A percentile compares a stretch with the other conserved stretches of the same genome.
These are phyloP conservation scores for Plagiodera versicolora DNA, from an alignment of 2,888 invertebrate species.

Conservation along the genomic window DNA sequence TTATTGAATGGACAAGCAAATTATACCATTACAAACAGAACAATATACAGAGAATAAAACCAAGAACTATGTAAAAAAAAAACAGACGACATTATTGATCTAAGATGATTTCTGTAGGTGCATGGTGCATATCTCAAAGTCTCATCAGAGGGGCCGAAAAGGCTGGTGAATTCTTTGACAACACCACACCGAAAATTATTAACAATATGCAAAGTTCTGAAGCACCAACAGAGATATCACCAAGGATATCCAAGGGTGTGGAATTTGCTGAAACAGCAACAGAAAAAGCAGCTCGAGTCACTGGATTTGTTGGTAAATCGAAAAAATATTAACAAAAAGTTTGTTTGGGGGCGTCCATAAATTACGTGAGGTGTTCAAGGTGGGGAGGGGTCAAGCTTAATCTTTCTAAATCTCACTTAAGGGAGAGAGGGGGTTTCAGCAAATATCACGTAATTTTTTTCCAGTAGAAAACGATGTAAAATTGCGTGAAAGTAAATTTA, in stretches of 20 bases:
- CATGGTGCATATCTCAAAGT: constrained; percentile 68
- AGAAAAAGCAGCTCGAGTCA: constrained; percentile 68
- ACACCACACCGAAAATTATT: constrained; percentile 64
- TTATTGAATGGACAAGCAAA: no score
- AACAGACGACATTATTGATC: no score
- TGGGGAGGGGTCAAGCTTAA: neutral
- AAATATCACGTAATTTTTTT: no score
- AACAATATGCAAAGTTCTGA: constrained; percentile 58
- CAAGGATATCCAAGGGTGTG: constrained; percentile 61
- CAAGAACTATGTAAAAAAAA: no score
- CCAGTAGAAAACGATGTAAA: no score
- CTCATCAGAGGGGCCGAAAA: constrained; percentile 68
- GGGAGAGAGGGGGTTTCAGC: no score
- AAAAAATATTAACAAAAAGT: neutral
- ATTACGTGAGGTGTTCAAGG: no score
- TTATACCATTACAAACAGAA: no score
- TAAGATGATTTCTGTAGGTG: constrained; percentile 53
- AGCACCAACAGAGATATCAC: constrained; percentile 56
- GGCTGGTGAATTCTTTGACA: constrained; percentile 62
- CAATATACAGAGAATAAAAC: no score
- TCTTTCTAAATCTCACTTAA: no score
- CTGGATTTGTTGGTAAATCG: constrained; percentile 65
- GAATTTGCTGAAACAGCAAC: constrained; percentile 69
- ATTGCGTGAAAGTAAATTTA: no score
- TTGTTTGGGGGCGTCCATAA: no score